phyloP scores from a whole-genome alignment of 2,888 invertebrate species.

The Hypolimnas misippus region DNA sequence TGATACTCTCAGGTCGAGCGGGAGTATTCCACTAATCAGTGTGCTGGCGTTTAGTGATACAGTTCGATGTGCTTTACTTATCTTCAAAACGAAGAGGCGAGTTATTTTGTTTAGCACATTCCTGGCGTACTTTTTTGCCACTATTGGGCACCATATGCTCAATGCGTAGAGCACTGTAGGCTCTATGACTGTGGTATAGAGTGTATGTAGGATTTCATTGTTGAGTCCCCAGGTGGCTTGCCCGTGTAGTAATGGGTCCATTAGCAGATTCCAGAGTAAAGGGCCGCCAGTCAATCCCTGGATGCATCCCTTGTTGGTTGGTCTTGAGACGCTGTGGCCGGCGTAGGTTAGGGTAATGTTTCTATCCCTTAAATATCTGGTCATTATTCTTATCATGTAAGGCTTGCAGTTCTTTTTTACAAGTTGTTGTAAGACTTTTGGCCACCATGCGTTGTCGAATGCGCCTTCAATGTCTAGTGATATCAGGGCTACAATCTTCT shows the following conservation, averaged over 20 bases:
- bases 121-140: neutral
- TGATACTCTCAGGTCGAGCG: neutral
- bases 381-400: neutral
- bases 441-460: neutral
- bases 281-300: neutral
- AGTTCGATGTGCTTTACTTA: neutral
- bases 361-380: neutral
- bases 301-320: neutral
- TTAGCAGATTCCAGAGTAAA: no score
- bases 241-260: no score
- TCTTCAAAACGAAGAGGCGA: neutral
- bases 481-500: neutral
- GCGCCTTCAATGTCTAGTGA: neutral
- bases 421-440: neutral
- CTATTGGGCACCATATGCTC: neutral
- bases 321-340: neutral
- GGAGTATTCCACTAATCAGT: neutral
- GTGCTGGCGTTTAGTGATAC: neutral
- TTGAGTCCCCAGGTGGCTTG: conserved; percentile 1
- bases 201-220: neutral
- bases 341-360: neutral
- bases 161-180: neutral
- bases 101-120: neutral
- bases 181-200: neutral
- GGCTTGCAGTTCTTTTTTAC: neutral